Percentiles rank a stretch among this genome's conserved stretches.
Conservation (phyloP, 2,888 invertebrate species). For the Stramonita haemastoma region DNA sequence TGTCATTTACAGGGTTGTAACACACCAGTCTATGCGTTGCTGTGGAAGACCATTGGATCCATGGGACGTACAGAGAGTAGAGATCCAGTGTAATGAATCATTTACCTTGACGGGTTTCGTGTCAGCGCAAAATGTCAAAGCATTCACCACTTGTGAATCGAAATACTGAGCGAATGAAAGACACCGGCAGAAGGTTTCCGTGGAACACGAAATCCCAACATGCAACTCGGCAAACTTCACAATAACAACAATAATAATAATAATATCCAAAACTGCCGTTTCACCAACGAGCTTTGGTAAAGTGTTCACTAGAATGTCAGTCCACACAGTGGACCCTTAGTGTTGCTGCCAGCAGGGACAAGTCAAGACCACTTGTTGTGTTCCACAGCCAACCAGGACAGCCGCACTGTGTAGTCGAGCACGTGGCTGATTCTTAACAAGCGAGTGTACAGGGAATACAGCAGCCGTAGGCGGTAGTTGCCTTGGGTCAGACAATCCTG, state of each 20-base stretch:
- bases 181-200: background rate
- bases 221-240: background rate
- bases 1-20: background rate
- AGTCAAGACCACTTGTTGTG: background rate
- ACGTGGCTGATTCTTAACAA: conserved; percentile 22
- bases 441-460: conserved; percentile 25
- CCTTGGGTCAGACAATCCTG: background rate
- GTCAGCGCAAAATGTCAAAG: background rate
- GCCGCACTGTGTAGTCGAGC: conserved; percentile 31
- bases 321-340: background rate
- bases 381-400: conserved; percentile 18
- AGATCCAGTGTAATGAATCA: too few species aligned
- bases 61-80: background rate
- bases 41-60: background rate
- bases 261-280: background rate
- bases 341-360: background rate
- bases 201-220: background rate
- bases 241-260: background rate
- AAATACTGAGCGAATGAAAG: conserved; percentile 27
- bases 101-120: too few species aligned
- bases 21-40: background rate
- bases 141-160: too few species aligned
- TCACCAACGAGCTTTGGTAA: background rate
- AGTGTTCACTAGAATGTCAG: background rate
- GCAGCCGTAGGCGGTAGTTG: conserved; percentile 17